Conservation (phyloP, 2,113 vertebrate genomes). For the Gasterosteus nipponicus region DNA sequence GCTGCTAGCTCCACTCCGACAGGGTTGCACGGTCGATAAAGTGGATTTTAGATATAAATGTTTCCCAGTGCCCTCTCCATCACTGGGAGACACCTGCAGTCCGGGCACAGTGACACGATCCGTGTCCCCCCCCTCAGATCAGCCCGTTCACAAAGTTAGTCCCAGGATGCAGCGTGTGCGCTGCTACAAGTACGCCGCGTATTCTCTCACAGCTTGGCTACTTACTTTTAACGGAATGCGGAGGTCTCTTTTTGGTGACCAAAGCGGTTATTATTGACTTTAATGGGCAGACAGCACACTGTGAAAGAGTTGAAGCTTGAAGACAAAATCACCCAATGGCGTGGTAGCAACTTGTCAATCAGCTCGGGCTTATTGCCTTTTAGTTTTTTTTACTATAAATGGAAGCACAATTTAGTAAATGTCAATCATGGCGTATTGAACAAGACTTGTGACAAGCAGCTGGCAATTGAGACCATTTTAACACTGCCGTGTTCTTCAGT, state of each 20-base stretch:
- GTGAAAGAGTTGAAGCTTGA: not conserved
- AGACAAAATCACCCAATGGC: not conserved
- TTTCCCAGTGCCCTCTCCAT: constrained; percentile 76
- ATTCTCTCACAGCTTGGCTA: constrained; percentile 50
- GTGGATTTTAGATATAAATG: constrained; percentile 82
- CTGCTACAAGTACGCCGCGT: constrained; percentile 26
- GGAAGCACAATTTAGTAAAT: not conserved
- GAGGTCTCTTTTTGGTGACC: not conserved
- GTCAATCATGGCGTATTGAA: not conserved
- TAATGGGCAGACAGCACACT: not conserved
- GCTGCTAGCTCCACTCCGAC: constrained; percentile 61
- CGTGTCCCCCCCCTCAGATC: constrained; percentile 44
- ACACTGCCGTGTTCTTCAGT: not conserved
- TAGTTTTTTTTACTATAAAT: not conserved
- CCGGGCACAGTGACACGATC: constrained; percentile 46
- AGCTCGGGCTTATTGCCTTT: not conserved
- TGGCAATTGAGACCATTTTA: not conserved
- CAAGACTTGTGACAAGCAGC: not conserved
- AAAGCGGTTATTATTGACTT: not conserved
- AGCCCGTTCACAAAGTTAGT: constrained; percentile 42
- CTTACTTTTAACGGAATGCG: constrained; percentile 31
- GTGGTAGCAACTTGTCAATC: not conserved
- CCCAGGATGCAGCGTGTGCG: constrained; percentile 5
- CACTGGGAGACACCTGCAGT: constrained; percentile 71
- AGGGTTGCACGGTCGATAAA: constrained; percentile 76